Conservation (phyloP, 2,797 vertebrate species). For the Onychomys arenicola region DNA sequence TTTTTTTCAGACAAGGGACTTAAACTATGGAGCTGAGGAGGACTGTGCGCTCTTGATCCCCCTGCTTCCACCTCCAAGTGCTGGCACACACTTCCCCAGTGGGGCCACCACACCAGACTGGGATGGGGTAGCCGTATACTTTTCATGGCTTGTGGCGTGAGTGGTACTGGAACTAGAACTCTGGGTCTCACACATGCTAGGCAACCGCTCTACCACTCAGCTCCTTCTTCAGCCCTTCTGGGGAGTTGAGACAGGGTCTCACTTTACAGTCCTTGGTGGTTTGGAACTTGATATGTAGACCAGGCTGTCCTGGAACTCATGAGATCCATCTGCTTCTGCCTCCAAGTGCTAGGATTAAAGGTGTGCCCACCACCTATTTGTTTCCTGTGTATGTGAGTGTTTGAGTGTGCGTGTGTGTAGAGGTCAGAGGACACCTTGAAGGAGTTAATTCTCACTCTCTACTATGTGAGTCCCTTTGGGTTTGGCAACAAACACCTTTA, state of each 20-base stretch:
- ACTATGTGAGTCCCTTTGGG: background rate
- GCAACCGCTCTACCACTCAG: background rate
- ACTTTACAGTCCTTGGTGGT: background rate
- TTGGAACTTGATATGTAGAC: background rate
- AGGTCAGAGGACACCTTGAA: background rate
- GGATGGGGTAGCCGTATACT: background rate
- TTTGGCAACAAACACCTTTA: background rate
- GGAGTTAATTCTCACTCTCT: background rate
- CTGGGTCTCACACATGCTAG: background rate
- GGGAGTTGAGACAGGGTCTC: background rate
- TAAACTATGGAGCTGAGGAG: background rate
- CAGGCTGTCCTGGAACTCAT: background rate
- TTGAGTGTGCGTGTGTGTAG: background rate
- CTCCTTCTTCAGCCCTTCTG: background rate
- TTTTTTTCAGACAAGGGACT: background rate
- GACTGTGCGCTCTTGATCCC: background rate
- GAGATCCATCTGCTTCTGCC: background rate
- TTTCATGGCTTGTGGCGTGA: background rate
- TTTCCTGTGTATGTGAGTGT: background rate
- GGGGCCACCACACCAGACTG: background rate
- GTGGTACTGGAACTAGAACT: background rate
- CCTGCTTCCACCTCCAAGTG: background rate
- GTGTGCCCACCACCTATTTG: background rate
- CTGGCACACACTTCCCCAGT: background rate
- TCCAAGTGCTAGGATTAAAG: background rate